These are phyloP conservation scores for Prietella phreatophila DNA, from an alignment of 2,113 vertebrate genomes.

Conservation along the genomic window DNA sequence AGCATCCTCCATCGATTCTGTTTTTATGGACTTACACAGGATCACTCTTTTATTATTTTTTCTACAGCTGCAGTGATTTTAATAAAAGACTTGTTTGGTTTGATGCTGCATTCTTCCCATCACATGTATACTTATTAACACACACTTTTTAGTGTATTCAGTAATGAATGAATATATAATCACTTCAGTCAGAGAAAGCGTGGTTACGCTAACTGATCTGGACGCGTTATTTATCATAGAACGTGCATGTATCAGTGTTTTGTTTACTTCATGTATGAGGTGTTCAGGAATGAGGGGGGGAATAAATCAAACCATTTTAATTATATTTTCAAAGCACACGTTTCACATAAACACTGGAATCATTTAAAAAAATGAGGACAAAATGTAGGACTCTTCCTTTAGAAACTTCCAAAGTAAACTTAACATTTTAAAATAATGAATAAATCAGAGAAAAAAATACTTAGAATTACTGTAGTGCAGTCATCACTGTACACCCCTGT, in stretches of 20 bases:
- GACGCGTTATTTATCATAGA: background rate
- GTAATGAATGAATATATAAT: constrained; percentile 45
- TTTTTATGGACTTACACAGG: background rate
- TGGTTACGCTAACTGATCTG: background rate
- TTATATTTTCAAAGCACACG: constrained; percentile 1
- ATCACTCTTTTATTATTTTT: background rate
- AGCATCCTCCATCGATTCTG: background rate
- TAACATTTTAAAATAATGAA: background rate
- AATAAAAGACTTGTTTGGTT: background rate
- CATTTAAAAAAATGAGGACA: background rate
- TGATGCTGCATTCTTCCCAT: background rate
- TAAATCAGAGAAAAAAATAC: background rate
- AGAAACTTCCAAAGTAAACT: background rate
- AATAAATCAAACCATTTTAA: background rate
- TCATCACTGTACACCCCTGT: background rate
- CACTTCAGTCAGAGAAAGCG: constrained; percentile 47
- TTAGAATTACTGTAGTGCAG: background rate
- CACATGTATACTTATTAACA: background rate
- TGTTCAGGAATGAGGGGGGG: background rate
- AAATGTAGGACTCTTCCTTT: background rate
- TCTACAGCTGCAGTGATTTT: background rate
- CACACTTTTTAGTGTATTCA: background rate
- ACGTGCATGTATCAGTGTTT: background rate
- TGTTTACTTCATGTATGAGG: background rate
- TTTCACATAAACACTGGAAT: constrained; percentile 12